Base-by-base conservation (phyloP, 2,888 invertebrate species). In the Hydrotaea diabolus region DNA sequence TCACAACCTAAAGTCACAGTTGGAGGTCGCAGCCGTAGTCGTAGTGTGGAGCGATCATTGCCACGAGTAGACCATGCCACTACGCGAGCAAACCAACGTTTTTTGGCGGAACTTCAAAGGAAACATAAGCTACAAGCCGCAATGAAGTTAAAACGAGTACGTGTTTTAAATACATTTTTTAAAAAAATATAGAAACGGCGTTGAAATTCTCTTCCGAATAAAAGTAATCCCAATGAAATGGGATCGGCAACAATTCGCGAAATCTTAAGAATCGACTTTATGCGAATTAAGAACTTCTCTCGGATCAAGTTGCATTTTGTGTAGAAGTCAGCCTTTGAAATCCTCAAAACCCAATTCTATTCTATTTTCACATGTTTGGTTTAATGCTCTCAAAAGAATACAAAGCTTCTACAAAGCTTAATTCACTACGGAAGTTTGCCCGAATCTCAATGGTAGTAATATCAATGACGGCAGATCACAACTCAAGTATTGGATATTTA, bases 141-240 rank as follows among this genome's bases (percentile, higher is more conserved):
- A 82, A 86, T 92, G 11, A 92, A 92, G 88, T 75, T 92, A 81
- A 92, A 92, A 90, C 91, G 92, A 89, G 92, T 92, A 92, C 88
- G 92, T 90, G 89, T 90, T 73, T 77, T 76, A 11, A 73, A 77
- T 74, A 53, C 26, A 72, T 71, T 74, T 55, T 31, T 46, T 66
- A 46, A 80, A 39, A 19, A 19, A 26, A 59, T 15, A 31, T 23
- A 23, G 36, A 80, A 74, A 73, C 36, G 78, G 31, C 71, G n/a
- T 8, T 59, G 43, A 69, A 71, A 77, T 74, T 76, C 64, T 31
- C 55, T 62, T 62, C 46, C 57, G 36, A 55, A 53, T 26, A 76
- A 9, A 62, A 59, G 72, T 72, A 19, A 57, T 57, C 43, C 31
- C 72, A 49, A 59, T 71, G 55, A 64, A 75, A 73, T 39, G 57